These are phyloP conservation scores for Lampris megalopsis DNA, from an alignment of 2,113 vertebrate species.

Conservation along the genomic window DNA sequence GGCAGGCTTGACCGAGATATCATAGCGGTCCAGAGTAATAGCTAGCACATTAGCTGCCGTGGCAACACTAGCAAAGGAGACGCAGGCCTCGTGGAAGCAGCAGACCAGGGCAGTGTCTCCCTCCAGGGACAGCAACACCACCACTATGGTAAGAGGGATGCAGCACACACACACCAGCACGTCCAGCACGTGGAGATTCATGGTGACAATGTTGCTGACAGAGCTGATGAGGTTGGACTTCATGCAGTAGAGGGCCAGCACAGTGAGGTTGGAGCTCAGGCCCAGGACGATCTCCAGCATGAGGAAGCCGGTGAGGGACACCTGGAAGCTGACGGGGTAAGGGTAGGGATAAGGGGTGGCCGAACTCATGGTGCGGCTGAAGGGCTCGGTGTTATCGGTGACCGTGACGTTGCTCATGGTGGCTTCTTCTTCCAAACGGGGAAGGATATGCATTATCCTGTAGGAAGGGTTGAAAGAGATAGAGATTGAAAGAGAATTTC, in stretches of 20 bases:
- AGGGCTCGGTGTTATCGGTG: conserved; percentile 90
- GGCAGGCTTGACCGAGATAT: conserved; percentile 98
- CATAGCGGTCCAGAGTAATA: conserved; percentile 96
- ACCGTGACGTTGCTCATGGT: conserved; percentile 98
- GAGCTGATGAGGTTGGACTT: conserved; percentile 99
- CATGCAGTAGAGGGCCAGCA: conserved; percentile 98
- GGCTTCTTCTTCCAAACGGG: conserved; percentile 90
- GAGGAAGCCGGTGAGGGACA: conserved; percentile 95
- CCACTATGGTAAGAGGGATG: conserved; percentile 96
- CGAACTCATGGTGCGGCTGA: conserved; percentile 90
- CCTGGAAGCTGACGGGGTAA: conserved; percentile 95
- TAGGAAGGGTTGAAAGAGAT: conserved; percentile 13
- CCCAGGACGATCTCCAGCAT: conserved; percentile 97
- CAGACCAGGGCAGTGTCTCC: conserved; percentile 93
- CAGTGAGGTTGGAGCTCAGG: conserved; percentile 98
- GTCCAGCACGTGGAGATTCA: conserved; percentile 98
- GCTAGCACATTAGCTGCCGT: conserved; percentile 97
- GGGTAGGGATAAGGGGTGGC: conserved; percentile 81
- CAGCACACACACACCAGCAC: conserved; percentile 97
- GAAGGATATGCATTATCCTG: conserved; percentile 96
- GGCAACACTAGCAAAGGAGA: conserved; percentile 96
- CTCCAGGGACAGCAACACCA: conserved; percentile 92
- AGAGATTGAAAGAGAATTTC: conserved; percentile 9
- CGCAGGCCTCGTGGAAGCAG: conserved; percentile 99
- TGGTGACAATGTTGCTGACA: conserved; percentile 98